Base-by-base conservation (phyloP, 2,113 vertebrate species). In the Alosa alosa region DNA sequence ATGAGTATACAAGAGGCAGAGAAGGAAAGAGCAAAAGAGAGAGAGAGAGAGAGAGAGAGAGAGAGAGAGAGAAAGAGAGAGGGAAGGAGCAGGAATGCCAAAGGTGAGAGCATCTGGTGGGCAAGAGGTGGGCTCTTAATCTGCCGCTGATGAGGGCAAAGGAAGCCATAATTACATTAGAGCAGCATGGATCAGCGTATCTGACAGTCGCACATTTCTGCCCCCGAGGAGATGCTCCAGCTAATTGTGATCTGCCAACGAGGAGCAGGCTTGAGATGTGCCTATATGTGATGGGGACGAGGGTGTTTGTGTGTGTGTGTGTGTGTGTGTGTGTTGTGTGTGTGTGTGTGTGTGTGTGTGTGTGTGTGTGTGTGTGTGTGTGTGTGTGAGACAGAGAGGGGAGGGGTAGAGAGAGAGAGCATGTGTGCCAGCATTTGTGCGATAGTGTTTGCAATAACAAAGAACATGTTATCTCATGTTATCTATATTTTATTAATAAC, bases 181-280 rank as follows among this genome's bases (percentile, higher is more conserved):
- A 95, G 93, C 93, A 90, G 95, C 94, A 94, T 93, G 92, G 94
- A 95, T 95, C 92, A 93, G 91, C 94, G 90, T 96, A 96, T 96
- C 95, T 95, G 94, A 95, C 94, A 95, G 94, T 93, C 95, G 94
- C 95, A 96, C 95, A 96, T 96, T 95, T 94, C 91, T 95, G 94
- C 95, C 95, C 94, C 94, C 91, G 91, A 95, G 95, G 92, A 93
- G 92, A 94, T 94, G 95, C 94, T 92, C 92, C 89, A 92, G 93
- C 90, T 95, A 95, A 95, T 94, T 95, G 94, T 95, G 94, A 96
- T 95, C 94, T 94, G 93, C 94, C 94, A 95, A 92, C 95, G 86
- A 88, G 81, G 82, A 90, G 81, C 89, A 89, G 88, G 90, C 92
- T 60, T 7, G 4, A 60, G 18, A 41, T 31, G 72, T 78, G 25